Base-by-base conservation (phyloP, 1,140 invertebrate species). In the Zaprionus tsacasi region DNA sequence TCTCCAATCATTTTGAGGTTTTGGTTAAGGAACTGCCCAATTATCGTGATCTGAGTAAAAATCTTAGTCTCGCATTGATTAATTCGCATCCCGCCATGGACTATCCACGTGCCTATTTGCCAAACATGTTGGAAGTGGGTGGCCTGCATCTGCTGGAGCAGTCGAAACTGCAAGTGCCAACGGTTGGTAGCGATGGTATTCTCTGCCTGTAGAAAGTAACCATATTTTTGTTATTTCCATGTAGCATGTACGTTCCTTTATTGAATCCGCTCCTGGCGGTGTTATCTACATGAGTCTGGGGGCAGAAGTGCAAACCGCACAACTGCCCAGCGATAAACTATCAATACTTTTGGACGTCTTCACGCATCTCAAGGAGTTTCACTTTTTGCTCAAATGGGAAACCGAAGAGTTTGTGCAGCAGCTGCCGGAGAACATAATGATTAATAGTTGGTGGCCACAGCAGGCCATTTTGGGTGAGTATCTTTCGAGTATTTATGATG, bases 311-410 rank as follows among this genome's bases (percentile, higher is more conserved):
- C 93, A 93, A 68, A 93, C 93, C 59, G 91, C 93, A n/a, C 93
- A 94, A 43, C 79, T 96, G 78, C 93, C 94, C 0, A 30, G 76
- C 10, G 93, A 94, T 0, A 95, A 94, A 67, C 82, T 94, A 33
- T 73, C 93, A 3, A 93, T 77, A 2, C 33, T 91, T n/a, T 43
- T 92, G 3, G 82, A 94, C 8, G 93, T 94, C 1, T 94, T 96
- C 61, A 81, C 75, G 11, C 91, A 93, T 54, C 78, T 96, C 0
- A 94, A 94, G 10, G 93, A 95, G 56, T 87, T 91, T 10, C 94
- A 93, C 33, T 93, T 96, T 5, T 70, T 96, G 0, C 94, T 95
- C 93, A 96, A 96, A 88, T 96, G 94, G 94, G 95, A 96, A 81
- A 93, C 92, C 1, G 94, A 94, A 2, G 79, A 89, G 38, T 81